Base-by-base conservation (phyloP, 2,113 vertebrate species). In the Miniopterus natalensis region DNA sequence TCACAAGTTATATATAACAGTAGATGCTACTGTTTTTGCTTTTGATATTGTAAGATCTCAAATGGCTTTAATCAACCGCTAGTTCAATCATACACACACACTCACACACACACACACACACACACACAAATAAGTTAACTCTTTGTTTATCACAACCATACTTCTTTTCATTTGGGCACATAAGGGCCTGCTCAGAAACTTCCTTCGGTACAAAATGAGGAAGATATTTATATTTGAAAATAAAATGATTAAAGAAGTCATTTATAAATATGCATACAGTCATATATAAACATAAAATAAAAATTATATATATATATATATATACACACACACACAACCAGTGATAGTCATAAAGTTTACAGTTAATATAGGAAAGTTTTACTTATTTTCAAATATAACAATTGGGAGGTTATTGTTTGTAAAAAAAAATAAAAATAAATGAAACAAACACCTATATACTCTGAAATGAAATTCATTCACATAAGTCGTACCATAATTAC, bases 201-300 rank as follows among this genome's bases (percentile, higher is more conserved):
- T 27, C 7, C 18, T 47, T 61, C 47, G 14, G 2, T 31, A 47
- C 65, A 87, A 90, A 57, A 59, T n/a, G 2, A 91, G 11, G 20
- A 83, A 51, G 9, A 1, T 49, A 61, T 47, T 31, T 70, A 21
- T 21, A 77, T 87, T 87, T 61, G 17, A 90, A 86, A 92, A 40
- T 61, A 71, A 90, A 17, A 79, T n/a, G 5, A 83, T 27, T 29
- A 42, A 40, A 42, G 31, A 4, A 59, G 10, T 68, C 1, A 75
- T 88, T 92, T 84, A 63, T 42, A 83, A 84, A 49, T 65, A 45
- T 47, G 15, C 31, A n/a, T 13, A 77, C n/a, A 27, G 2, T 80
- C 23, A 77, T 86, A 59, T 80, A 71, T 23, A 92, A 79, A 80
- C 79, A 73, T 23, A 83, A 81, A 73, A 84, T 61, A 27, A 29